Evolutionary conservation across 1,140 invertebrate species (phyloP).

Genomic region (Phthorimaea operculella): DNA sequence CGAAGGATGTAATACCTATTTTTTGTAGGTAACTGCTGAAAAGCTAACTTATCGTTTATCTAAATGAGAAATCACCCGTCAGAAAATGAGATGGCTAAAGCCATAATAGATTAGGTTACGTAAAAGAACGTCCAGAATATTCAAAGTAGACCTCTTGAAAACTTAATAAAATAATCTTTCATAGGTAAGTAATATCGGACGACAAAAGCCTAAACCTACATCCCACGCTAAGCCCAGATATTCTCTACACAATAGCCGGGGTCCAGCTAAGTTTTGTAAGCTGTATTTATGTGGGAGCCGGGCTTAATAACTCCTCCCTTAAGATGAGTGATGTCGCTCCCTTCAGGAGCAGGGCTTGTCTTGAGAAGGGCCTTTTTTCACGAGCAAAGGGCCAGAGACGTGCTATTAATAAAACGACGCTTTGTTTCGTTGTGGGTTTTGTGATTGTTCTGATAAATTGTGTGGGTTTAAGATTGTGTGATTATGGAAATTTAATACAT

Average conservation of each 20-base stretch:
- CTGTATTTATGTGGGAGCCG: neutral
- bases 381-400: neutral
- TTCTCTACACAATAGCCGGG: neutral
- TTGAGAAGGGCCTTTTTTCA: neutral
- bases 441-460: too few species aligned
- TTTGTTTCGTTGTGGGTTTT: neutral
- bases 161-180: too few species aligned
- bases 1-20: too few species aligned
- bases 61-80: too few species aligned
- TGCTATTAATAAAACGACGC: neutral
- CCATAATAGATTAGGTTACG: too few species aligned
- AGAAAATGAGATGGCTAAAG: too few species aligned
- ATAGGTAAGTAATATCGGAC: neutral
- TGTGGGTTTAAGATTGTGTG: too few species aligned
- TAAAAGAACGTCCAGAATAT: too few species aligned
- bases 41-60: too few species aligned
- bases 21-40: too few species aligned
- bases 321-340: neutral
- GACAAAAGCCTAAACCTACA: neutral
- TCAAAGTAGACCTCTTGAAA: too few species aligned
- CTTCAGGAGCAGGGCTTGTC: neutral
- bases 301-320: neutral
- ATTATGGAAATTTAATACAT: too few species aligned
- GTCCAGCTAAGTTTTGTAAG: neutral
- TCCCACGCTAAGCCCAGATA: neutral